These are phyloP conservation scores for Catharus ustulatus DNA, from an alignment of 2,797 vertebrate genomes.

Conservation along the genomic window DNA sequence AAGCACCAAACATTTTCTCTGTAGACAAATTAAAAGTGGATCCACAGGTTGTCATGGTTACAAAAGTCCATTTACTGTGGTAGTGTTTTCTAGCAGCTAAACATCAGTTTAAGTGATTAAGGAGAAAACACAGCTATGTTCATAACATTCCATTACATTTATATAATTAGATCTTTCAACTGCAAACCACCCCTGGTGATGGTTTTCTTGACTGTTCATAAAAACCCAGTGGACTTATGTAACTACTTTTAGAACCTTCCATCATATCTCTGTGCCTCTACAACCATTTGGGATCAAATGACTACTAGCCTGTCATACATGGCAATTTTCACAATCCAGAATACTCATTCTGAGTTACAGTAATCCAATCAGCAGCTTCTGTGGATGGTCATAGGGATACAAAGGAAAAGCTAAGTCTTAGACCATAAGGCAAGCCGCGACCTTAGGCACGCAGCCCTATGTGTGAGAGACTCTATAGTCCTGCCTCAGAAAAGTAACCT, in stretches of 20 bases:
- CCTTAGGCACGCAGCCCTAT: not conserved
- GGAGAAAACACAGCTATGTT: constrained; percentile 32
- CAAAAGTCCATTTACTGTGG: constrained; percentile 38
- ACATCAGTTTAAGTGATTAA: constrained; percentile 13
- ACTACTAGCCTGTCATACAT: not conserved
- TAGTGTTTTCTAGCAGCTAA: constrained; percentile 29
- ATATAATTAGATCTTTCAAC: not conserved
- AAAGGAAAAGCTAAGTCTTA: not conserved
- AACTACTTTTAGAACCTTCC: not conserved
- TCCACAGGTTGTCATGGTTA: constrained; percentile 45
- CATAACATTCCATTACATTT: not conserved
- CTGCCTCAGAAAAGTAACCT: not conserved
- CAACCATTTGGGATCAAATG: not conserved
- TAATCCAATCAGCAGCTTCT: not conserved
- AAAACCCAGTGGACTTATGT: not conserved
- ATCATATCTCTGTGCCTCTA: not conserved
- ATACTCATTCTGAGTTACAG: not conserved
- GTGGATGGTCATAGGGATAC: not conserved
- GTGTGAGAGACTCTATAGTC: not conserved
- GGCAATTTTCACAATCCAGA: not conserved
- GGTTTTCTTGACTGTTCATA: not conserved
- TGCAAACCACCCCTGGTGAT: not conserved
- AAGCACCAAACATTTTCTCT: not conserved
- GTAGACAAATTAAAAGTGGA: constrained; percentile 37
- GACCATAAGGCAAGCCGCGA: not conserved